These are phyloP conservation scores for Hippoglossus hippoglossus DNA, from an alignment of 2,797 vertebrate genomes.

Conservation along the genomic window DNA sequence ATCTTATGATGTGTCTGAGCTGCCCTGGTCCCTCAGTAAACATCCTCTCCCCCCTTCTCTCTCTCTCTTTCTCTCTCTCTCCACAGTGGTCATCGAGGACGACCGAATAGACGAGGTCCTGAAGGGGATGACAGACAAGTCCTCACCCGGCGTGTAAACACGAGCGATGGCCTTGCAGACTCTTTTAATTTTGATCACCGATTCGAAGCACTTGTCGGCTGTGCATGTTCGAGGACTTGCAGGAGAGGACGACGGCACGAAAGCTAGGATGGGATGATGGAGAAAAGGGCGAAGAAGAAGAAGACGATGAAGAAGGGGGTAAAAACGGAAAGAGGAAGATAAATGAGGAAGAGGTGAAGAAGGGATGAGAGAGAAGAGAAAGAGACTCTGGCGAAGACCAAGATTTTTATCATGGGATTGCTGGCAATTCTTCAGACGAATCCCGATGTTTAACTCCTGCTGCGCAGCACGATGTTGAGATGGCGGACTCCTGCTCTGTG, in stretches of 20 bases:
- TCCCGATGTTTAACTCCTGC: constrained; percentile 82
- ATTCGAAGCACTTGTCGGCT: constrained; percentile 91
- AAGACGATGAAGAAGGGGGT: constrained; percentile 50
- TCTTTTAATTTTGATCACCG: constrained; percentile 88
- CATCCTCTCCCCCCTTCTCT: not conserved
- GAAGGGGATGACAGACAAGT: constrained; percentile 98
- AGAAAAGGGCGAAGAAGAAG: constrained; percentile 27
- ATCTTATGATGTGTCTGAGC: constrained; percentile 8
- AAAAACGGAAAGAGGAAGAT: constrained; percentile 31
- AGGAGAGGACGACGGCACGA: constrained; percentile 76
- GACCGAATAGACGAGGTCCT: constrained; percentile 99
- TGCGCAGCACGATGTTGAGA: constrained; percentile 80
- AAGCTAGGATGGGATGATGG: constrained; percentile 67
- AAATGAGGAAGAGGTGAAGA: not conserved
- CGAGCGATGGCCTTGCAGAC: constrained; percentile 85
- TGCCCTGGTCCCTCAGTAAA: constrained; percentile 38
- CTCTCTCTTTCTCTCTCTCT: constrained; percentile 9
- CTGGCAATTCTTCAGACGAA: constrained; percentile 89
- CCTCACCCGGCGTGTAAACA: constrained; percentile 95
- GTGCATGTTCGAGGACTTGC: constrained; percentile 91
- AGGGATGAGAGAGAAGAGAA: constrained; percentile 38
- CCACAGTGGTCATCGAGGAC: constrained; percentile 98
- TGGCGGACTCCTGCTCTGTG: constrained; percentile 73
- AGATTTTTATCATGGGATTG: constrained; percentile 87
- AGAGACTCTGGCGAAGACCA: constrained; percentile 77